A percentile compares a stretch with the other conserved stretches of the same genome.
These are phyloP conservation scores for Cephus spinipes DNA, from an alignment of 2,888 invertebrate genomes.

Conservation along the genomic window DNA sequence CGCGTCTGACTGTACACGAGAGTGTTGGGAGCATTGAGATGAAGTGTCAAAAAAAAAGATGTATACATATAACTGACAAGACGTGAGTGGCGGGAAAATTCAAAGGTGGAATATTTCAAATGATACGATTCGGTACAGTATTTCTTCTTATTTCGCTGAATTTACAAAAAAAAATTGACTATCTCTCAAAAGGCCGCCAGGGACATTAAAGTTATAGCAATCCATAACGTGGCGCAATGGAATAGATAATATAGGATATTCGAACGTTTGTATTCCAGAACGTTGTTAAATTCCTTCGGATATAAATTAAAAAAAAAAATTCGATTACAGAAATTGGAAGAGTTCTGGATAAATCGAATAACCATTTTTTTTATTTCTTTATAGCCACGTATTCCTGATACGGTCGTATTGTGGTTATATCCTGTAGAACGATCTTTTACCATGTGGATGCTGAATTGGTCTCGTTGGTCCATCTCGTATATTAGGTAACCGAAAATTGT, in stretches of 20 bases:
- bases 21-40: not conserved
- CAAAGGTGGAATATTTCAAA: not conserved
- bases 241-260: not conserved
- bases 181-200: not conserved
- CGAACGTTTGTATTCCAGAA: not conserved
- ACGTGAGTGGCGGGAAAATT: not conserved
- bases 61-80: not conserved
- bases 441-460: not conserved
- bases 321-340: not conserved
- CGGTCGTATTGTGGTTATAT: not conserved
- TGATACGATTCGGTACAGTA: not conserved
- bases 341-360: not conserved
- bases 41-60: not conserved
- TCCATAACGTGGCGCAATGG: not conserved
- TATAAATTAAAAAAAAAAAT: not conserved
- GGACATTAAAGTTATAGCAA: not conserved
- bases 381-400: conserved; percentile 8
- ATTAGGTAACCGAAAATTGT: not conserved
- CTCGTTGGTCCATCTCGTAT: not conserved
- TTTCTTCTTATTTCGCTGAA: not conserved
- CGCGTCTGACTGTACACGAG: not conserved
- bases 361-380: not conserved
- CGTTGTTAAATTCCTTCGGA: not conserved
- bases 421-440: not conserved
- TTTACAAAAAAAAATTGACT: not conserved